Evolutionary conservation across 2,113 vertebrate genomes (phyloP).

Genomic region (Dicaeum eximium): DNA sequence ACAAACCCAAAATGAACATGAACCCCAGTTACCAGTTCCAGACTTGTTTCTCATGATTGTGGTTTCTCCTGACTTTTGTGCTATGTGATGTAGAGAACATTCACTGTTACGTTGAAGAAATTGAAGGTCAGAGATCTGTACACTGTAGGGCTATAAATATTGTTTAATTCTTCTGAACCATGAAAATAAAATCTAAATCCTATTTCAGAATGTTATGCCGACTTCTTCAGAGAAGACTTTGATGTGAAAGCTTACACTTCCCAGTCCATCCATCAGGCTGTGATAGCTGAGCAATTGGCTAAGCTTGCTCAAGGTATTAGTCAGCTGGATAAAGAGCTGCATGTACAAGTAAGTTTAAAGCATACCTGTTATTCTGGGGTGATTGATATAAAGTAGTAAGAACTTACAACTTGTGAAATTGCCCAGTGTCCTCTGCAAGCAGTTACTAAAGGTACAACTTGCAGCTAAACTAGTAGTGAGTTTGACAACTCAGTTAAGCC

Average conservation of each 20-base stretch:
- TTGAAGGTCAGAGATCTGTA: neutral
- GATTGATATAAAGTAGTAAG: neutral
- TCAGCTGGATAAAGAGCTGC: constrained; percentile 95
- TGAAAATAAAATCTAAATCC: neutral
- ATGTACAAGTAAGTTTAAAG: constrained; percentile 83
- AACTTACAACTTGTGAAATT: neutral
- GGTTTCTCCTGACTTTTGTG: neutral
- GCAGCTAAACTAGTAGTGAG: neutral
- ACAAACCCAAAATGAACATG: neutral
- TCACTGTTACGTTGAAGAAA: fast-evolving
- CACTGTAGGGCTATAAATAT: neutral
- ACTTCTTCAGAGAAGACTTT: constrained; percentile 88
- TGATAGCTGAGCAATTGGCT: constrained; percentile 93
- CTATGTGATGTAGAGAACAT: fast-evolving
- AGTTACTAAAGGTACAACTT: neutral
- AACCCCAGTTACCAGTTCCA: neutral
- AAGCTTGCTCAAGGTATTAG: constrained; percentile 95
- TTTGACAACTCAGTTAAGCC: neutral
- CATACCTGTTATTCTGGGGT: neutral
- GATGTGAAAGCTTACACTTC: constrained; percentile 95
- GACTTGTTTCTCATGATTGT: neutral
- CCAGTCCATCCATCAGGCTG: constrained; percentile 91
- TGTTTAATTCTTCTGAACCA: neutral
- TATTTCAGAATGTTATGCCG: constrained; percentile 84
- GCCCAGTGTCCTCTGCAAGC: neutral